Base-by-base conservation (phyloP, 1,140 invertebrate species). In the Proales similis region DNA sequence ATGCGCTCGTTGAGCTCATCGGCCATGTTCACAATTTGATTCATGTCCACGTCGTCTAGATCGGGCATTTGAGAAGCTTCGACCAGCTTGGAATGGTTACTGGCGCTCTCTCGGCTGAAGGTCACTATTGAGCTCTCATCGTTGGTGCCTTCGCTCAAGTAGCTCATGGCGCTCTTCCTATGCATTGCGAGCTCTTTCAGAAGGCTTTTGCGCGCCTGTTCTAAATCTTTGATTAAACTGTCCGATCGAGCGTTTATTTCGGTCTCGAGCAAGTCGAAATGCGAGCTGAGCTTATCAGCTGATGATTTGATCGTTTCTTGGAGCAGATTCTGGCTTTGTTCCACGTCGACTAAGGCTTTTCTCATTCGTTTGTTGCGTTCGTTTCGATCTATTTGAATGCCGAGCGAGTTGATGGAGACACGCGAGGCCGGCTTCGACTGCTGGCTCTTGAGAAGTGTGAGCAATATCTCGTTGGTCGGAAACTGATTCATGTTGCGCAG, bases 11-110 rank as follows among this genome's bases (percentile, higher is more conserved):
- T n/a, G n/a, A n/a, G n/a, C n/a, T n/a, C n/a, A n/a, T 26, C 20
- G 22, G 20, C 45, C 51, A 20, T 42, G 4, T 57, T 57, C 45
- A 3, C 39, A 17, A 42, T 42, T 57, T 26, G 51, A 57, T 39
- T 57, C 45, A 2, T 36, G 14, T 9, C 9, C 14, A 36, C 9
- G 14, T 36, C 14, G 33, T 36, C 14, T 14, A 36, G 33, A 36
- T 36, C 14, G 9, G 9, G 9, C 9, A 36, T 36, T 14, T 9
- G 14, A 36, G 9, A 9, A 36, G 14, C 33, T 9, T 36, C 14
- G 33, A 36, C 9, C 33, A 36, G 9, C 14, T 36, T 36, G 9
- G 14, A 36, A 36, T 9, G 14, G 33, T 14, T 36, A 36, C 14
- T 36, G 9, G 9, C 33, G 33, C 14, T 36, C 14, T 9, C 9